Percentiles rank a stretch among this genome's conserved stretches.
Evolutionary conservation across 2,113 vertebrate genomes (phyloP).

Genomic region (Hucho hucho): DNA sequence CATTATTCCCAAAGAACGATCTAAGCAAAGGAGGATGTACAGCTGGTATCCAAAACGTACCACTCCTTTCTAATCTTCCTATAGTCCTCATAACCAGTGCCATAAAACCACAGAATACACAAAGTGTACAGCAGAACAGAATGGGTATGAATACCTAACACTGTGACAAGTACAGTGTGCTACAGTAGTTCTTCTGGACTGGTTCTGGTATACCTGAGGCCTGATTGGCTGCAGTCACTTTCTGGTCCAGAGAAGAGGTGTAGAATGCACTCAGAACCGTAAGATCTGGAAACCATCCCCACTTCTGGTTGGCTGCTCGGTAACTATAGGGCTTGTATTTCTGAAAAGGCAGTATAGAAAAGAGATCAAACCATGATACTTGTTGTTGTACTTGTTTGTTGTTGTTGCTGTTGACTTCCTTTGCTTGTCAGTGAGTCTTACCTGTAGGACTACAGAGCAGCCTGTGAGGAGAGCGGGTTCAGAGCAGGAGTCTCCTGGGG

Average conservation of each 20-base stretch:
- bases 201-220: no score
- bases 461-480: not conserved
- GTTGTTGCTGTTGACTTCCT: not conserved
- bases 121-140: no score
- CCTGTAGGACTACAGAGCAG: slow-evolving; percentile 55
- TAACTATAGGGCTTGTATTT: slow-evolving; percentile 56
- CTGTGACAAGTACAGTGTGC: no score
- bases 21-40: no score
- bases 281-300: slow-evolving; percentile 47
- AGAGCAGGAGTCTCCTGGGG: slow-evolving; percentile 5
- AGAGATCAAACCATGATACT: not conserved
- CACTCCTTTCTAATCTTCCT: no score
- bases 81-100: no score
- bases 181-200: no score
- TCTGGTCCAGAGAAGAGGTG: slow-evolving; percentile 40
- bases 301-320: slow-evolving; percentile 67
- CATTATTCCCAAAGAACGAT: no score
- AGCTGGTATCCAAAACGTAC: no score
- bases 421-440: slow-evolving; percentile 25
- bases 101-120: no score
- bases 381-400: not conserved
- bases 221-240: no score
- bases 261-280: slow-evolving; percentile 59
- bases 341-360: slow-evolving; percentile 30
- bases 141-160: no score